Evolutionary conservation across 2,797 vertebrate species (phyloP), one percentile per base, ranked within the genome.

Genomic region (Microhierax caerulescens): DNA sequence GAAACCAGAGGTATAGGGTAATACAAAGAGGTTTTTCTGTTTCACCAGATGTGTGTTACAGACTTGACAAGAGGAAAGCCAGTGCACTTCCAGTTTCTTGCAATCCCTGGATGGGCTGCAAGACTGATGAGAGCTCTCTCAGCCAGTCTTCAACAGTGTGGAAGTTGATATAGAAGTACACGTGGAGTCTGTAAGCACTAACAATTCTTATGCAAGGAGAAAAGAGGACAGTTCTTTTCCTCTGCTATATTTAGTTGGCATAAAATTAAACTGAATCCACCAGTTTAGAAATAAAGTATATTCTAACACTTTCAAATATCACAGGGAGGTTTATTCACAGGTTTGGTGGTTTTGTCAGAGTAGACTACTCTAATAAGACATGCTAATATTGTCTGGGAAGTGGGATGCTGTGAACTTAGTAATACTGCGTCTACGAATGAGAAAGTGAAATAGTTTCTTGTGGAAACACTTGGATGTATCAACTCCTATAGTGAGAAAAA

Each of bases 401-500:
- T 13, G 18, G 85, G 76, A 74, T 96, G 70, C 19, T 88, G 73
- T 96, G 70, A 92, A 81, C 41, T 87, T 61, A n/a, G n/a, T 45
- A 63, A 72, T 65, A 83, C 56, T 51, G 19, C 51, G 27, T 75
- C 37, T 84, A 93, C 94, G 96, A 95, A 88, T 76, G 34, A 91
- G 73, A 93, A 79, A 94, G 56, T 88, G 68, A 85, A 95, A 95
- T 74, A 60, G n/a, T 91, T 90, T 91, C 69, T 86, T 75, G 34
- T 53, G 83, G 94, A 92, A 94, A 81, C 68, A 63, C 78, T 54
- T 69, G 64, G 39, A 63, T 84, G 59, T 94, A 92, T 82, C 36
- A 88, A 61, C 90, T 96, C 63, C 57, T 69, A 76, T 36, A 96
- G 27, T 56, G 63, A 95, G 64, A 93, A 97, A 96, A 83, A 95